phyloP scores from a whole-genome alignment of 37 sponge, comb jelly and placozoan genomes.

The Oscarella lobularis region DNA sequence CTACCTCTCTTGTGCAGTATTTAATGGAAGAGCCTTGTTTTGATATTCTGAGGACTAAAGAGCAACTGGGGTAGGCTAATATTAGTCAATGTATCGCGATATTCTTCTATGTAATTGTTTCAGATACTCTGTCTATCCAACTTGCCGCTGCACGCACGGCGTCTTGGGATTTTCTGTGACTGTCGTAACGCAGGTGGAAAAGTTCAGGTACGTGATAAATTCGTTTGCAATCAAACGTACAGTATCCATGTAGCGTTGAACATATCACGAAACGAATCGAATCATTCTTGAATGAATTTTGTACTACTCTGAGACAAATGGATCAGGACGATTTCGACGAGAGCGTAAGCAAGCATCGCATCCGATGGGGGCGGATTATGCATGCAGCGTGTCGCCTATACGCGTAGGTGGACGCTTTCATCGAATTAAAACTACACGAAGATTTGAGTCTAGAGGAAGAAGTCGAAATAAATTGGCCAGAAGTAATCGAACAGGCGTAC shows the following conservation, averaged over 20 bases:
- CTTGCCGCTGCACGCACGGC: slow-evolving; percentile 32
- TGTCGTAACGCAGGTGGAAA: slow-evolving; percentile 49
- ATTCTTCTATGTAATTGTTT: not conserved
- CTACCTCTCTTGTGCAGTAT: slow-evolving; percentile 4
- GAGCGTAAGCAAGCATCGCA: slow-evolving; percentile 7
- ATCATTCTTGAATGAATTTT: slow-evolving; percentile 22
- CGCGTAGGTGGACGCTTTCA: slow-evolving; percentile 42
- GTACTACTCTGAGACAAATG: slow-evolving; percentile 7
- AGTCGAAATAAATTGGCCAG: slow-evolving; percentile 42
- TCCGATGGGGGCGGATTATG: not conserved
- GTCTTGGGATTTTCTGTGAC: slow-evolving; percentile 57
- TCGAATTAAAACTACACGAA: slow-evolving; percentile 27
- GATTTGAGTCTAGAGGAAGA: slow-evolving; percentile 51
- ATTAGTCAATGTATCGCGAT: not conserved
- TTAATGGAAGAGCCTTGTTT: slow-evolving; percentile 61
- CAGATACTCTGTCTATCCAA: slow-evolving; percentile 46
- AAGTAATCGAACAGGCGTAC: slow-evolving; percentile 18
- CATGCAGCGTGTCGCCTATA: not conserved
- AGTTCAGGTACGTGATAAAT: slow-evolving; percentile 30
- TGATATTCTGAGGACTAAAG: slow-evolving; percentile 59
- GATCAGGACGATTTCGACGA: slow-evolving; percentile 12
- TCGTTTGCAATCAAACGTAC: not conserved
- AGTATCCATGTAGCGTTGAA: not conserved
- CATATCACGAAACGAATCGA: slow-evolving; percentile 21
- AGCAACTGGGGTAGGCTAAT: slow-evolving; percentile 50